A percentile compares a stretch with the other conserved stretches of the same genome.
Evolutionary conservation across 2,888 invertebrate genomes (phyloP).

Genomic region (Philhelius pedissequus): DNA sequence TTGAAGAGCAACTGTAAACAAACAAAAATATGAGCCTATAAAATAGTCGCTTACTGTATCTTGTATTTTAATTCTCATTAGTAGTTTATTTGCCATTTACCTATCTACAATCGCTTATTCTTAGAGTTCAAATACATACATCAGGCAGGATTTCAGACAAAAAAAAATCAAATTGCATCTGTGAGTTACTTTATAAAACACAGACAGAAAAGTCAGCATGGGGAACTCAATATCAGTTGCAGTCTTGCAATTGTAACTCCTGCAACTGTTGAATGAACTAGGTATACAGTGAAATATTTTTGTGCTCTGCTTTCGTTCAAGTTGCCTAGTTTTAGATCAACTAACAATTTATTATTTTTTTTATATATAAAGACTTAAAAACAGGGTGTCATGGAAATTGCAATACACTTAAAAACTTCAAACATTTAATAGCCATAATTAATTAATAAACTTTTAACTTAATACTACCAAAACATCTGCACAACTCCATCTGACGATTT

Average conservation of each 20-base stretch:
- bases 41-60: constrained; percentile 13
- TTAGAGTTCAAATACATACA: neutral
- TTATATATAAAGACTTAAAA: neutral
- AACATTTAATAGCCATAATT: too few species aligned
- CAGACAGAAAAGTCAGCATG: constrained; percentile 4
- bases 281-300: neutral
- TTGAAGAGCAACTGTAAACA: too few species aligned
- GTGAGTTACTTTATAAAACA: constrained; percentile 9
- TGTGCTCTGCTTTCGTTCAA: constrained; percentile 58
- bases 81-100: neutral
- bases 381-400: neutral
- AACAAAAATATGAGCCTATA: neutral
- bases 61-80: constrained; percentile 26
- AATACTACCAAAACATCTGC: too few species aligned
- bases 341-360: neutral
- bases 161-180: constrained; percentile 24
- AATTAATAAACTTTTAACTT: too few species aligned
- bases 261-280: constrained; percentile 44
- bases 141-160: constrained; percentile 43
- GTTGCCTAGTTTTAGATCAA: constrained; percentile 51
- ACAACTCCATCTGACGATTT: too few species aligned
- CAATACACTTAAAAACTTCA: too few species aligned
- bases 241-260: constrained; percentile 4
- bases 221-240: constrained; percentile 12
- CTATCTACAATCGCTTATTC: constrained; percentile 8